phyloP scores from a whole-genome alignment of 2,888 invertebrate genomes.

The Sympetrum striolatum region DNA sequence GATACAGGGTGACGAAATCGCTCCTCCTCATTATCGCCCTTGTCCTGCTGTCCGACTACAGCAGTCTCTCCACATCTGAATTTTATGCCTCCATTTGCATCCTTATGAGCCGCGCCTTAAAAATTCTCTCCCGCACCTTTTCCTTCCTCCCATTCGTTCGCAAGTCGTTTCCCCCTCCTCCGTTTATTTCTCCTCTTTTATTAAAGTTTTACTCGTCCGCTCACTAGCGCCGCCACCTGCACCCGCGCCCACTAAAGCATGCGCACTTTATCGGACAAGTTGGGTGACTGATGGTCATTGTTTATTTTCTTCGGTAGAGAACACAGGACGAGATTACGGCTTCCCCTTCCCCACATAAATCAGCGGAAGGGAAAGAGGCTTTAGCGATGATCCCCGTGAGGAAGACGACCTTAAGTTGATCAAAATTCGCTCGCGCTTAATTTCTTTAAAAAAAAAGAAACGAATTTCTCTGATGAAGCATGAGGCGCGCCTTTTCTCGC shows the following conservation, averaged over 20 bases:
- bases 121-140: not conserved
- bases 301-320: constrained; percentile 36
- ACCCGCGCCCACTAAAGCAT: constrained; percentile 34
- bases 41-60: not conserved
- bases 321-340: constrained; percentile 26
- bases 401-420: not conserved
- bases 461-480: not conserved
- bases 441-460: not conserved
- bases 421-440: not conserved
- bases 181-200: not conserved
- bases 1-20: not conserved
- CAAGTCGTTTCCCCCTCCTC: not conserved
- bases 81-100: constrained; percentile 33
- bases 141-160: not conserved
- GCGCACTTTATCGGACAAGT: constrained; percentile 41
- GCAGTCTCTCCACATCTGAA: constrained; percentile 21
- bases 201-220: not conserved
- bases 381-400: not conserved
- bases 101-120: constrained; percentile 13
- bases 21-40: not conserved
- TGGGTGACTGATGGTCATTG: constrained; percentile 40
- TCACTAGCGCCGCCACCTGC: constrained; percentile 27
- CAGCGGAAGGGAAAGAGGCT: not conserved
- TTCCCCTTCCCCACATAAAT: not conserved
- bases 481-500: not conserved